Base-by-base conservation (phyloP, 2,888 invertebrate genomes). In the Andrena marginata region DNA sequence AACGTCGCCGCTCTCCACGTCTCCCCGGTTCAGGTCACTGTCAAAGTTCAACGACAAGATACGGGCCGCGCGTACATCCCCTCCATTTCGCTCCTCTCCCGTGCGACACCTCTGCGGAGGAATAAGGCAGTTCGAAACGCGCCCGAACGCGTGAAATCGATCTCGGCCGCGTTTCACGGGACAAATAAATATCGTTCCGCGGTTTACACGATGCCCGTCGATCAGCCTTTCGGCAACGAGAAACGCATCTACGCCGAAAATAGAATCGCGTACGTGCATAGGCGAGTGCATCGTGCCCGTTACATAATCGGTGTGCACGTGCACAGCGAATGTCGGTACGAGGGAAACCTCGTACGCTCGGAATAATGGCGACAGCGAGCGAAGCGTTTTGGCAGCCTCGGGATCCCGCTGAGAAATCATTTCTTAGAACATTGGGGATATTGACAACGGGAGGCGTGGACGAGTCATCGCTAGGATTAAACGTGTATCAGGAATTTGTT, bases 271-370 rank as follows among this genome's bases (percentile, higher is more conserved):
- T 72, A 77, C 42, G 72, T 62, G 51, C 69, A 68, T 10, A 70
- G 54, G 54, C 56, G 71, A 75, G 80, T 80, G 77, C 85, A 85
- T 72, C 80, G 76, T 59, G 79, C 73, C 71, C 48, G 23, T 85
- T 85, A 85, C 68, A 71, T 80, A 85, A 85, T 49, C 31, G 69
- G 42, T 74, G 54, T 74, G 79, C 84, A 84, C 84, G 84, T 84
- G 84, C 69, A 56, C 84, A 74, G 16, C 65, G 84, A 73, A 77
- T 84, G 84, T 64, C 77, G 62, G 65, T 77, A 77, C 48, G 59
- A 26, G 68, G 71, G 82, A 82, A 82, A 82, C 68, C 51, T 59
- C 59, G 54, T 10, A n/a, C 20, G 26, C 23, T 49, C 42, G 49
- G 49, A 35, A 8, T 31, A 71, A 48, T 33, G 63, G 71, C 67